phyloP scores from a whole-genome alignment of 2,888 invertebrate species.

The Melinaea menophilus region DNA sequence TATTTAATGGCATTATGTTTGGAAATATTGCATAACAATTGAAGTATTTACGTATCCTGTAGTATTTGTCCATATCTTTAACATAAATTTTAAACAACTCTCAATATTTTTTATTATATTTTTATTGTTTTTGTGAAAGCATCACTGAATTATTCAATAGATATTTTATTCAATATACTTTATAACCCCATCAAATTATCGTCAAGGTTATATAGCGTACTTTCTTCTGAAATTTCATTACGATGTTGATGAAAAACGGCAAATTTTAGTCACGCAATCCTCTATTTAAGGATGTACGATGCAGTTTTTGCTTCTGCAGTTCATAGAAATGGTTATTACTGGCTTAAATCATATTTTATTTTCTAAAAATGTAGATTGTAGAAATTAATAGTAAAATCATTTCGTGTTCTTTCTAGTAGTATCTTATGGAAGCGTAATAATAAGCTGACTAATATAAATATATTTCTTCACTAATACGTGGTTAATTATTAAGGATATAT shows the following conservation, averaged over 20 bases:
- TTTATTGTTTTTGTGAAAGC: neutral
- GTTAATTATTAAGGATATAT: too few species aligned
- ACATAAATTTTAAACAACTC: neutral
- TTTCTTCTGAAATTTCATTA: constrained; percentile 43
- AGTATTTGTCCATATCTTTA: too few species aligned
- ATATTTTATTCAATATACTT: neutral
- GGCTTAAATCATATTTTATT: constrained; percentile 34
- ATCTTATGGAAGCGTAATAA: too few species aligned
- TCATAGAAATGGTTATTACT: constrained; percentile 54
- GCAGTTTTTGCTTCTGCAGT: constrained; percentile 49
- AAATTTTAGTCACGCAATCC: constrained; percentile 64
- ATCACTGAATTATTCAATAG: neutral
- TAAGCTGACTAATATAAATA: too few species aligned
- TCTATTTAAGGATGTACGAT: constrained; percentile 57
- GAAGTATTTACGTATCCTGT: too few species aligned
- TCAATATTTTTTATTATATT: neutral
- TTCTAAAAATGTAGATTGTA: constrained; percentile 3
- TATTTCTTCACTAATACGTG: too few species aligned
- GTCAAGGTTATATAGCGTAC: constrained; percentile 3
- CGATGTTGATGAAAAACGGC: constrained; percentile 48
- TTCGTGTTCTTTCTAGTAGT: too few species aligned
- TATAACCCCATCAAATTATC: neutral
- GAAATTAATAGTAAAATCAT: too few species aligned
- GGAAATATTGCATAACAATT: constrained; percentile 15
- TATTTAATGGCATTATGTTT: constrained; percentile 6